Evolutionary conservation across 2,888 invertebrate genomes (phyloP).

Genomic region (Drosophila cyrtoloma): DNA sequence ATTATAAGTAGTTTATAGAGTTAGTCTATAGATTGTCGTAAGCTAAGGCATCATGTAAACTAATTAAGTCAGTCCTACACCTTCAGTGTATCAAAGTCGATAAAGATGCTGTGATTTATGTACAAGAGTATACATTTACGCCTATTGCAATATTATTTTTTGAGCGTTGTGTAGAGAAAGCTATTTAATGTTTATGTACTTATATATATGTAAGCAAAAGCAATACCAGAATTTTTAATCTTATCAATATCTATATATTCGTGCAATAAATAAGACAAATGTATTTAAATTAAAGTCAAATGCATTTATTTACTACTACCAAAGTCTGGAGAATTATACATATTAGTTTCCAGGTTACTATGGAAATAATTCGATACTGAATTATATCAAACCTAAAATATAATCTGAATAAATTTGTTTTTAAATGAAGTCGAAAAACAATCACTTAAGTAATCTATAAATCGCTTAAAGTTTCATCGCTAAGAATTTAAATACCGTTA

Average conservation of each 20-base stretch:
- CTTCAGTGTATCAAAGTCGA: slow-evolving; percentile 64
- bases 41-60: slow-evolving; percentile 65
- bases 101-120: slow-evolving; percentile 83
- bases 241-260: slow-evolving; percentile 16
- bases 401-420: not conserved
- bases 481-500: not conserved
- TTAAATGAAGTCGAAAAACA: not conserved
- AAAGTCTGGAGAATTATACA: not conserved
- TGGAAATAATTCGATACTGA: not conserved
- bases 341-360: not conserved
- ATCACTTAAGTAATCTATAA: not conserved
- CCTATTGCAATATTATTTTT: slow-evolving; percentile 39
- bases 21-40: slow-evolving; percentile 47
- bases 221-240: slow-evolving; percentile 46
- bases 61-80: slow-evolving; percentile 43
- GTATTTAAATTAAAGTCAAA: slow-evolving; percentile 41
- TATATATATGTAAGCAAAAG: slow-evolving; percentile 56
- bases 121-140: slow-evolving; percentile 56
- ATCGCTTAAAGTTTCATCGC: not conserved
- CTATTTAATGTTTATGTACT: slow-evolving; percentile 71
- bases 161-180: slow-evolving; percentile 53
- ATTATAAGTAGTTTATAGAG: slow-evolving; percentile 47
- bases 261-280: slow-evolving; percentile 59
- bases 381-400: not conserved
- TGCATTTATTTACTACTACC: not conserved